Evolutionary conservation across 2,888 invertebrate genomes (phyloP).

Genomic region (Pristionchus arcanus): DNA sequence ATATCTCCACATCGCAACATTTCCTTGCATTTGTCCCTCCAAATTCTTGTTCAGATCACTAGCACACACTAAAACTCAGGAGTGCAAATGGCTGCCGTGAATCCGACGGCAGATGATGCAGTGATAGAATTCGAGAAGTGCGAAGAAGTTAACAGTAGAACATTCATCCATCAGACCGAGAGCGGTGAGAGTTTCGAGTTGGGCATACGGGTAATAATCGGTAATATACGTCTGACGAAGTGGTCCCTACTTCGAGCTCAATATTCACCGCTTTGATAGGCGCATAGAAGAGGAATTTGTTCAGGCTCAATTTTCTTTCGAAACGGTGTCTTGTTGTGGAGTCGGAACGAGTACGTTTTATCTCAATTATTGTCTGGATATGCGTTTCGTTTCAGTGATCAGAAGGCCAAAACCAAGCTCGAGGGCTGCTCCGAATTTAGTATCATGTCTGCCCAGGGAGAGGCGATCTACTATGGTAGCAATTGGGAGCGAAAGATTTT

Average conservation of each 20-base stretch:
- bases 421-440: neutral
- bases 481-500: neutral
- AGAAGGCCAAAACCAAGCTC: neutral
- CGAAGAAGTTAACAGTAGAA: neutral
- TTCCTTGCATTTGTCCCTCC: no score
- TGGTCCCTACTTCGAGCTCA: no score
- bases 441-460: neutral
- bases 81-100: neutral
- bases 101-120: neutral
- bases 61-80: neutral
- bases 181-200: no score
- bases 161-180: neutral
- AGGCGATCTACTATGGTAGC: slow-evolving; percentile 15
- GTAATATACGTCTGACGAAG: no score
- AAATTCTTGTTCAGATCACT: no score
- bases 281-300: neutral
- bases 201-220: no score
- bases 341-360: neutral
- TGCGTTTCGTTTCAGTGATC: neutral
- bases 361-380: neutral
- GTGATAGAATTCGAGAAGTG: neutral
- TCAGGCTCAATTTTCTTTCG: neutral
- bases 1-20: no score
- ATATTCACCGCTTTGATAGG: no score
- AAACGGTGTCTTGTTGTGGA: neutral